Conservation (phyloP, 2,888 invertebrate genomes). For the Drosophila colorata region DNA sequence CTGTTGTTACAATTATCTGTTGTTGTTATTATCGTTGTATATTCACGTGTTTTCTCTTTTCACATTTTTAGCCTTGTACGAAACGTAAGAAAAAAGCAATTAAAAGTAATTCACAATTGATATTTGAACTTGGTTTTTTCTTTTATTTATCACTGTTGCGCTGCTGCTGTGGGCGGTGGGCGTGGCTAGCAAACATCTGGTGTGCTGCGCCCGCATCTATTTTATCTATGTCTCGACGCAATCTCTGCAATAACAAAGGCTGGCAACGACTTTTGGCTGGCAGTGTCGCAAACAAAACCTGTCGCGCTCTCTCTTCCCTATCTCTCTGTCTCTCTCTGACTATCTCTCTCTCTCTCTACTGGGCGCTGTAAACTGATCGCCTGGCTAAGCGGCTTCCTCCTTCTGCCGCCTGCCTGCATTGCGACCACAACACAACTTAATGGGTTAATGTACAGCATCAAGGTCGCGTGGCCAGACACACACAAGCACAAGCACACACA, state of each 20-base stretch:
- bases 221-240: constrained; percentile 3
- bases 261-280: constrained; percentile 29
- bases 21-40: constrained; percentile 7
- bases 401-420: constrained; percentile 33
- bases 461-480: constrained; percentile 65
- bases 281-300: constrained; percentile 57
- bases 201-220: neutral
- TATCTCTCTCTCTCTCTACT: neutral
- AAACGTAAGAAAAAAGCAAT: constrained; percentile 19
- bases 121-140: constrained; percentile 21
- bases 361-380: constrained; percentile 59
- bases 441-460: constrained; percentile 78
- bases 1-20: constrained; percentile 1
- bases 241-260: neutral
- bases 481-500: constrained; percentile 27
- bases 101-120: constrained; percentile 29
- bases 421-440: constrained; percentile 69
- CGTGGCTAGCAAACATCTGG: constrained; percentile 16
- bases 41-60: constrained; percentile 35
- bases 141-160: neutral
- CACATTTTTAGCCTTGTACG: constrained; percentile 37
- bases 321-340: constrained; percentile 3
- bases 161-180: constrained; percentile 3
- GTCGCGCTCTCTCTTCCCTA: constrained; percentile 25
- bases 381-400: constrained; percentile 33